Evolutionary conservation across 2,113 vertebrate species (phyloP).

Genomic region (Motacilla tschutschensis): DNA sequence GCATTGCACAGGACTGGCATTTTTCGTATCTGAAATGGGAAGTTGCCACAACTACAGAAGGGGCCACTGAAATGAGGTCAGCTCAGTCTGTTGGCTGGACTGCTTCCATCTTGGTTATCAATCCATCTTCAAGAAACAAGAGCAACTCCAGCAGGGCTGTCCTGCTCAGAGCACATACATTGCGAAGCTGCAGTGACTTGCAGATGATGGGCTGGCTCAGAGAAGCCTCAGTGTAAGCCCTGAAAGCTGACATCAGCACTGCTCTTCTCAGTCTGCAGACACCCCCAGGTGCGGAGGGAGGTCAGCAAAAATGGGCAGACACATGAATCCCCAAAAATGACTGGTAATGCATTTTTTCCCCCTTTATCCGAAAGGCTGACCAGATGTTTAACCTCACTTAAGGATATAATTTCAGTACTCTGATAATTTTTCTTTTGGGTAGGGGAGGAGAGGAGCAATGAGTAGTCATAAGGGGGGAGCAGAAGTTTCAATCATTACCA

Average conservation of each 20-base stretch:
- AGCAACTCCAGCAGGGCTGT: background rate
- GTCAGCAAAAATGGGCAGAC: background rate
- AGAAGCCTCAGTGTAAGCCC: background rate
- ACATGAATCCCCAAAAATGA: background rate
- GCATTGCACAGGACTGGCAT: background rate
- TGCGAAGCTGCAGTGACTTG: background rate
- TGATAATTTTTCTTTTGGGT: background rate
- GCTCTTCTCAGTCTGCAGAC: background rate
- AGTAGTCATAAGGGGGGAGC: background rate
- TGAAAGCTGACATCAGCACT: background rate
- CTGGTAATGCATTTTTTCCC: background rate
- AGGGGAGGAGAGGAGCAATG: background rate
- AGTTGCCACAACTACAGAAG: background rate
- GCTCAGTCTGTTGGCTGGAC: background rate
- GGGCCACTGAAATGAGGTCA: background rate
- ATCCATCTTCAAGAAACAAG: background rate
- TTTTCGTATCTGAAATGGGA: background rate
- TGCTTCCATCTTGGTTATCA: background rate
- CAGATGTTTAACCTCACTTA: slow-evolving; percentile 12
- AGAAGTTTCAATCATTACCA: background rate
- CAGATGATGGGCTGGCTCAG: background rate
- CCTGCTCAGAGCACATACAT: background rate
- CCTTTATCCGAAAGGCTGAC: background rate
- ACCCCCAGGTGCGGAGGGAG: background rate
- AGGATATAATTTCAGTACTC: background rate